A percentile compares a stretch with the other conserved stretches of the same genome.
phyloP scores from a whole-genome alignment of 1,140 invertebrate species.

The Apis laboriosa region DNA sequence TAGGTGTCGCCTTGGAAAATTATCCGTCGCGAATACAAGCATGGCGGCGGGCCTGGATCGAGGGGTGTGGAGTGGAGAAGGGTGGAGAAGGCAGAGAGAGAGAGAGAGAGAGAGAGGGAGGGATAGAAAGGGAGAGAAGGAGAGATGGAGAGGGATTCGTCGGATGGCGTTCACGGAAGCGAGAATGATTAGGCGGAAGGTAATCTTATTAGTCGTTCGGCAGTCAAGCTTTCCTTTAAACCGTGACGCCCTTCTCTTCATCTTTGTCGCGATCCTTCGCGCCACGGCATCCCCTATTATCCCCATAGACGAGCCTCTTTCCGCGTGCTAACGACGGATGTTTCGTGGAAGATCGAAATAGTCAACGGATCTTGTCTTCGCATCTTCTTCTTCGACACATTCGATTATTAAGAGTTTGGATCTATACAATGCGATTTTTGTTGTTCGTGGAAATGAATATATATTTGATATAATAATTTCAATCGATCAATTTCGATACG shows the following conservation, averaged over 20 bases:
- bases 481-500: too few relatives aligned
- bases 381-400: too few relatives aligned
- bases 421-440: too few relatives aligned
- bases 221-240: conserved; percentile 59
- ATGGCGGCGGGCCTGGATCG: too few relatives aligned
- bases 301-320: conserved; percentile 5
- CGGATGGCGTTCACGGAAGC: conserved; percentile 49
- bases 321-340: conserved; percentile 29
- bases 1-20: conserved; percentile 71
- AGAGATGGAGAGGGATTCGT: neutral
- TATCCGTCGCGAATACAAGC: conserved; percentile 49
- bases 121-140: neutral
- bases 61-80: too few relatives aligned
- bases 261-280: neutral
- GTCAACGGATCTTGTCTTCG: neutral
- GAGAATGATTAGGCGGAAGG: conserved; percentile 59
- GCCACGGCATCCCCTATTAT: conserved; percentile 12
- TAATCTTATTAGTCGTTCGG: conserved; percentile 64
- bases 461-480: too few relatives aligned
- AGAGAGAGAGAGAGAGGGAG: neutral
- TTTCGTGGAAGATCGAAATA: conserved; percentile 11
- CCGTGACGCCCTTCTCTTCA: conserved; percentile 1
- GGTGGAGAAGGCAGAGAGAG: neutral
- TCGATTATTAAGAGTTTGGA: neutral
- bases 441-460: too few relatives aligned